These are phyloP conservation scores for Xenopus borealis DNA, from an alignment of 2,113 vertebrate species.

Conservation along the genomic window DNA sequence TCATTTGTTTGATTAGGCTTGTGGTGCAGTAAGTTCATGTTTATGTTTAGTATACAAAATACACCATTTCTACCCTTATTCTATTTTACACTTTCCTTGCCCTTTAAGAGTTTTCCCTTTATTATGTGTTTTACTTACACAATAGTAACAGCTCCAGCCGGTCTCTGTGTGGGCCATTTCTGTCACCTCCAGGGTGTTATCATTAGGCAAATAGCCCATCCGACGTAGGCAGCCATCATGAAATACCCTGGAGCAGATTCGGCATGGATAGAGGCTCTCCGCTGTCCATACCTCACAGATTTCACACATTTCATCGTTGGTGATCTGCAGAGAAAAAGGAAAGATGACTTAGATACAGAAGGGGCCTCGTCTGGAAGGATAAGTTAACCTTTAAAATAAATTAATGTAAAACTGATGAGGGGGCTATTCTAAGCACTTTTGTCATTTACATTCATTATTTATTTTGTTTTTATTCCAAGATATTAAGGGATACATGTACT, in stretches of 20 bases:
- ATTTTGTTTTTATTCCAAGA: too few relatives aligned
- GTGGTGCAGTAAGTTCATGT: too few relatives aligned
- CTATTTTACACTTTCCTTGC: too few relatives aligned
- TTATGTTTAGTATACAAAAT: too few relatives aligned
- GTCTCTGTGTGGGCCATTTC: slow-evolving; percentile 82
- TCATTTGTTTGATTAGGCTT: too few relatives aligned
- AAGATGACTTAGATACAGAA: not conserved
- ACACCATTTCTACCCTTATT: too few relatives aligned
- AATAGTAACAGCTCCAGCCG: slow-evolving; percentile 97
- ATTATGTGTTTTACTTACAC: slow-evolving; percentile 69
- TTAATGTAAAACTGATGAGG: too few relatives aligned
- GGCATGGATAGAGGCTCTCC: slow-evolving; percentile 88
- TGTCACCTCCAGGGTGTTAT: slow-evolving; percentile 74
- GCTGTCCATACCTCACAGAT: slow-evolving; percentile 97
- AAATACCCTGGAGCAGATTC: slow-evolving; percentile 85
- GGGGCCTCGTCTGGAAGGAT: not conserved
- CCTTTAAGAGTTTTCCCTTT: too few relatives aligned
- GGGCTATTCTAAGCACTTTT: too few relatives aligned
- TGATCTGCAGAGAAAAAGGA: slow-evolving; percentile 63
- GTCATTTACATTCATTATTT: too few relatives aligned
- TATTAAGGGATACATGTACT: too few relatives aligned
- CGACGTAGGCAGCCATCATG: slow-evolving; percentile 92
- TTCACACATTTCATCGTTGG: slow-evolving; percentile 89
- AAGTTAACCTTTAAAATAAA: too few relatives aligned
- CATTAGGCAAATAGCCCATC: slow-evolving; percentile 82